Evolutionary conservation across 2,888 invertebrate genomes (phyloP), one percentile per base, ranked within the genome.

Genomic region (Sinotaia quadrata): DNA sequence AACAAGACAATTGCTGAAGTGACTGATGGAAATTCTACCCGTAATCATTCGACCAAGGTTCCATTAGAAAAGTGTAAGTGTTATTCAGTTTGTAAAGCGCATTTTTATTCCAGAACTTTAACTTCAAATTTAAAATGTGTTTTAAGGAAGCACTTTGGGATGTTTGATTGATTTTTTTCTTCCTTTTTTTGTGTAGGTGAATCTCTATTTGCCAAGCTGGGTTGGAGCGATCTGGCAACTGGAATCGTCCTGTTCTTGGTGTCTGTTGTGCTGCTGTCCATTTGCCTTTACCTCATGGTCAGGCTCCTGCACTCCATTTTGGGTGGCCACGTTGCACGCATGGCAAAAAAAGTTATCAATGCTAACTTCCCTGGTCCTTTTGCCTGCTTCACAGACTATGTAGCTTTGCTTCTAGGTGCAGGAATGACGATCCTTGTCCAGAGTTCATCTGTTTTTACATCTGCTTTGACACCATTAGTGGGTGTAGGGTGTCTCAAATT

Each of bases 361-460:
- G 76, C 83, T 18, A 80, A 85, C 71, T 85, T 85, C 71, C 84
- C 84, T 12, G 79, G 81, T 2, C 76, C 73, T 34, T 76, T 77
- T 29, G 72, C 76, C 52, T 83, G 78, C 75, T 73, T 85, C 62
- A 84, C 84, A 4, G 85, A 83, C 33, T 85, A 85, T 65, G 70
- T 82, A 10, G 83, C 83, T 49, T 81, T 85, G 51, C n/a, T 83
- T 3, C 75, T 83, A 10, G 85, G 85, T 1, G 81, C 81, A 4
- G 74, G 82, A 12, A 72, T 84, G 68, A 85, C 86, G 10, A 77
- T 85, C 27, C 73, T 86, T 18, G 84, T 86, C 2, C 85, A 86
- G 74, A 84, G 83, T 47, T 82, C 82, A 69, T 83, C 84, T 8
- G 82, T 85, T 21, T 84, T 85, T 58, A 83, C 84, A 4, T 84